Conservation (phyloP, 35 echinoderm and acorn worm genomes). For the Apostichopus japonicus region DNA sequence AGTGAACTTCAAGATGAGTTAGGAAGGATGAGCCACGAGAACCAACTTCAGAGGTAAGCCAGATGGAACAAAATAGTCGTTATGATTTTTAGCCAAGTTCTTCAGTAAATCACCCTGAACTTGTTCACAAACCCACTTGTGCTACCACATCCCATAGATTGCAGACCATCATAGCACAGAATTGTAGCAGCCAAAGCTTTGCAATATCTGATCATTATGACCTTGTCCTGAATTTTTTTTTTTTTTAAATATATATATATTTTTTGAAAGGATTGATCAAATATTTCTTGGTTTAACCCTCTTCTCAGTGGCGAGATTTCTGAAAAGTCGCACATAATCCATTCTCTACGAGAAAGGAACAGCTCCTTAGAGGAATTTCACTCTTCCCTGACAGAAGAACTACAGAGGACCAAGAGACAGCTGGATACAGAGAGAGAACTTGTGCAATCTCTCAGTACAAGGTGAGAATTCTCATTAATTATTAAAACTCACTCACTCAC, state of each 20-base stretch:
- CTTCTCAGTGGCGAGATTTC: slow-evolving; percentile 10
- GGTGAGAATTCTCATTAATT: background rate
- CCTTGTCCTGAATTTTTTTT: background rate
- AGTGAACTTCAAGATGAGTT: slow-evolving; percentile 1
- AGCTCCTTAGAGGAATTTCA: slow-evolving; percentile 10
- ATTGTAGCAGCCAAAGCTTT: too few species aligned
- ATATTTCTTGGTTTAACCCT: background rate
- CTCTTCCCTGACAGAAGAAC: background rate
- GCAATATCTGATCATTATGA: too few species aligned
- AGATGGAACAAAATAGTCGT: too few species aligned
- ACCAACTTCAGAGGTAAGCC: slow-evolving; percentile 14
- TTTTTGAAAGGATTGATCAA: background rate
- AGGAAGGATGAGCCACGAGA: background rate
- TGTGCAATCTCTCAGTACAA: slow-evolving; percentile 12
- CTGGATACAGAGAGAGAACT: slow-evolving; percentile 18
- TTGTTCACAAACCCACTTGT: too few species aligned
- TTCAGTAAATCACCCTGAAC: too few species aligned
- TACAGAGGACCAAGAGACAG: slow-evolving; percentile 16
- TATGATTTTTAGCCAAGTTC: too few species aligned
- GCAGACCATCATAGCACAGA: too few species aligned
- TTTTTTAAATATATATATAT: background rate
- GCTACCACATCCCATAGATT: too few species aligned
- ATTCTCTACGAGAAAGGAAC: background rate
- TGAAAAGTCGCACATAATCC: slow-evolving; percentile 24
- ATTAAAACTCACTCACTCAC: background rate